Conservation (phyloP, 2,888 invertebrate species). For the Oxystoma pomonae region DNA sequence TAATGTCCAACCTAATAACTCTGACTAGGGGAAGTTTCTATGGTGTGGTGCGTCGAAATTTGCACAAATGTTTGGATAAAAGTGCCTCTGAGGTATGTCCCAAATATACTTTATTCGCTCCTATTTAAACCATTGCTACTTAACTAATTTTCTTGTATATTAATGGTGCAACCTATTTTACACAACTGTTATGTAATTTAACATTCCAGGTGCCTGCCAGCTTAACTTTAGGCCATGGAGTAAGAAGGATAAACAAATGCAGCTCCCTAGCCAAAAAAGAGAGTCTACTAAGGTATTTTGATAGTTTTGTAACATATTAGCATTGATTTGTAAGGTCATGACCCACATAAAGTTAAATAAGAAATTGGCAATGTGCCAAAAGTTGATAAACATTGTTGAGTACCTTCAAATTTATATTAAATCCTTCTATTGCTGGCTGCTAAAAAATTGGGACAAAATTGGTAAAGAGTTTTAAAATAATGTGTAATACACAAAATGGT, state of each 20-base stretch:
- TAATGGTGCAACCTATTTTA: background rate
- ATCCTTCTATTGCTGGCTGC: no score
- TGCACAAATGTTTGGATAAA: slow-evolving; percentile 39
- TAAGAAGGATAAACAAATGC: slow-evolving; percentile 27
- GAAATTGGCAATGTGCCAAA: no score
- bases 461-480: no score
- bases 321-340: no score
- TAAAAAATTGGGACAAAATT: no score
- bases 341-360: no score
- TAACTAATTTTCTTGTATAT: background rate
- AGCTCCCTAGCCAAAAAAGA: slow-evolving; percentile 25
- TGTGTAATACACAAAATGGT: no score
- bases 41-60: slow-evolving; percentile 39
- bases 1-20: slow-evolving; percentile 45
- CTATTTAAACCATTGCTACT: no score
- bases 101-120: background rate
- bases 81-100: slow-evolving; percentile 37
- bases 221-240: slow-evolving; percentile 22
- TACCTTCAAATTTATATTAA: no score
- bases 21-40: slow-evolving; percentile 49
- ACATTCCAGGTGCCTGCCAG: slow-evolving; percentile 14
- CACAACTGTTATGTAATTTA: background rate
- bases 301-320: no score
- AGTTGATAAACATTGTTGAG: no score
- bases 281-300: slow-evolving; percentile 26